Evolutionary conservation across 2,113 vertebrate species (phyloP).

Genomic region (Alethe castanea): DNA sequence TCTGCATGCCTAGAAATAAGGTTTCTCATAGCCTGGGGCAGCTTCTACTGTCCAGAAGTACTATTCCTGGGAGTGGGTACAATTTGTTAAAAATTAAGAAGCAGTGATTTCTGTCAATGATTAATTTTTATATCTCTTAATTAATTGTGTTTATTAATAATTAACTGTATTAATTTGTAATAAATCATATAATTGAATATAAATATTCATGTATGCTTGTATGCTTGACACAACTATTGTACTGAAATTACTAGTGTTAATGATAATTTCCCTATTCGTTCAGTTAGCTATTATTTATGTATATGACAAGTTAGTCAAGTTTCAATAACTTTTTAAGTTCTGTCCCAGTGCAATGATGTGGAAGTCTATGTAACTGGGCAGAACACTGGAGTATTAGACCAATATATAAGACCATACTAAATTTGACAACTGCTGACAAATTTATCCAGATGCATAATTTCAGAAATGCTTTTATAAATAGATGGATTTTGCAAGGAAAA

Average conservation of each 20-base stretch:
- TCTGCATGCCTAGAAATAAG: not conserved
- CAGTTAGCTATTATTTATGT: not conserved
- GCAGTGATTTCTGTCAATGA: not conserved
- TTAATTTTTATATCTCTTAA: not conserved
- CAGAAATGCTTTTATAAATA: not conserved
- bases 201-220: not conserved
- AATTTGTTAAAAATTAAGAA: not conserved
- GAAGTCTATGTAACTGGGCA: not conserved
- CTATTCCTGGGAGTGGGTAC: not conserved
- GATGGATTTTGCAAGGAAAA: not conserved
- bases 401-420: not conserved
- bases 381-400: not conserved
- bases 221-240: not conserved
- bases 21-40: not conserved
- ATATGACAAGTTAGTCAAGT: not conserved
- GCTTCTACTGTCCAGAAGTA: not conserved
- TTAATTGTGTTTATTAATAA: not conserved
- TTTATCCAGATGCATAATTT: not conserved
- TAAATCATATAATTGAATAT: not conserved
- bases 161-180: not conserved
- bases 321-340: not conserved
- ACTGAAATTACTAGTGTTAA: not conserved
- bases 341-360: not conserved
- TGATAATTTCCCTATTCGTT: not conserved
- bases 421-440: not conserved